Percentiles rank a stretch among this genome's conserved stretches.
These are phyloP conservation scores for Podarcis muralis DNA, from an alignment of 2,113 vertebrate genomes.

Conservation along the genomic window DNA sequence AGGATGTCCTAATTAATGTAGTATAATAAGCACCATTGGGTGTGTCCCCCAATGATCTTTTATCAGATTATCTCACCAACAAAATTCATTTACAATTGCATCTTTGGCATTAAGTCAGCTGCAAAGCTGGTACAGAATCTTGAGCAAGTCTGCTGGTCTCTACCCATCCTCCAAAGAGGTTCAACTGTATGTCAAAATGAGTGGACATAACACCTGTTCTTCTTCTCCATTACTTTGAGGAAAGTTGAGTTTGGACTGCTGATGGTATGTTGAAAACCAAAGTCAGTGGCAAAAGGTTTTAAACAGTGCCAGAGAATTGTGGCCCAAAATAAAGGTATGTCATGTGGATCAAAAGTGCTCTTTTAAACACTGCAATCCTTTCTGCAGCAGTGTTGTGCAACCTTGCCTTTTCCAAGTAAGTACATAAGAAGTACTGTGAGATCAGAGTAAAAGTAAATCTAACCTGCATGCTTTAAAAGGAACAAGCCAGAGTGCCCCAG, in stretches of 20 bases:
- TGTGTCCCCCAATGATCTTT: background rate
- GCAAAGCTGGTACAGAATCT: background rate
- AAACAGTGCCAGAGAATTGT: background rate
- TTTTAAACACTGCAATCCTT: background rate
- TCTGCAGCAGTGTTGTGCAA: background rate
- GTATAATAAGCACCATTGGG: background rate
- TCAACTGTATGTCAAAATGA: background rate
- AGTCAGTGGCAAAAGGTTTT: background rate
- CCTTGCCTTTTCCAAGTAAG: background rate
- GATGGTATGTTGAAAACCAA: background rate
- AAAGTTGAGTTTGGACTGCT: background rate
- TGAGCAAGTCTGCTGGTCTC: background rate
- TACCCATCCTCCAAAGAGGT: background rate
- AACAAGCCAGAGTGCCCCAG: background rate
- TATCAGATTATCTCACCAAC: background rate
- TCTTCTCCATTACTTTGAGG: background rate
- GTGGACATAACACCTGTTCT: background rate
- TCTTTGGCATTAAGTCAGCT: background rate
- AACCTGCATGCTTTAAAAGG: background rate
- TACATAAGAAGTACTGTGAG: background rate
- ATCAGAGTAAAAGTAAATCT: background rate
- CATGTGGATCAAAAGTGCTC: background rate
- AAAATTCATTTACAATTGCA: background rate
- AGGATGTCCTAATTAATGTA: no score
- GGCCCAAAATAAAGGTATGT: background rate